These are phyloP conservation scores for Protobothrops flavoviridis DNA, from an alignment of 2,113 vertebrate genomes.

Conservation along the genomic window DNA sequence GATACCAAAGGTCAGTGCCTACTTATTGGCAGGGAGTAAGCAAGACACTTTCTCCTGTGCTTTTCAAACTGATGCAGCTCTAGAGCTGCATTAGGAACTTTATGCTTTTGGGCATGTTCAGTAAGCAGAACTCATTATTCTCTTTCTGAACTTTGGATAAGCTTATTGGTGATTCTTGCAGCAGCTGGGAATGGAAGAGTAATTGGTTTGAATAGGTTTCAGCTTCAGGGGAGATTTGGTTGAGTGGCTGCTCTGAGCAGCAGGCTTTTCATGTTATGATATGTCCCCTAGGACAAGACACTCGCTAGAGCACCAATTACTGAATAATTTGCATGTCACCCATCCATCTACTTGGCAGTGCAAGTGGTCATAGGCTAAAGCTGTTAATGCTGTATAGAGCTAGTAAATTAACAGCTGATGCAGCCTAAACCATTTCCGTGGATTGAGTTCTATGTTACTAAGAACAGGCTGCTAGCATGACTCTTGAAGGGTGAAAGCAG, in stretches of 20 bases:
- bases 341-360: not conserved
- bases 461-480: not conserved
- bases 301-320: not conserved
- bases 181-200: not conserved
- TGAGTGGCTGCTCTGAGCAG: slow-evolving; percentile 8
- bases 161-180: not conserved
- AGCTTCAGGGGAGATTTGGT: slow-evolving; percentile 4
- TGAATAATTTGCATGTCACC: not conserved
- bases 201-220: slow-evolving; percentile 2
- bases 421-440: not conserved
- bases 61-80: not conserved
- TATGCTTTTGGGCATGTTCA: not conserved
- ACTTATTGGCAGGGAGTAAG: not conserved
- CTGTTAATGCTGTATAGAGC: not conserved
- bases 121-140: not conserved
- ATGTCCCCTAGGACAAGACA: not conserved
- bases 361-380: not conserved
- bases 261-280: slow-evolving; percentile 2
- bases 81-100: not conserved
- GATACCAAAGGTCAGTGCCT: not conserved
- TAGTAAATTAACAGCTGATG: not conserved
- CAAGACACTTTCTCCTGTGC: no score
- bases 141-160: not conserved
- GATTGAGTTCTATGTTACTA: not conserved
- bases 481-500: not conserved